Evolutionary conservation across 2,888 invertebrate genomes (phyloP).

Genomic region (Meteorus cinctellus): DNA sequence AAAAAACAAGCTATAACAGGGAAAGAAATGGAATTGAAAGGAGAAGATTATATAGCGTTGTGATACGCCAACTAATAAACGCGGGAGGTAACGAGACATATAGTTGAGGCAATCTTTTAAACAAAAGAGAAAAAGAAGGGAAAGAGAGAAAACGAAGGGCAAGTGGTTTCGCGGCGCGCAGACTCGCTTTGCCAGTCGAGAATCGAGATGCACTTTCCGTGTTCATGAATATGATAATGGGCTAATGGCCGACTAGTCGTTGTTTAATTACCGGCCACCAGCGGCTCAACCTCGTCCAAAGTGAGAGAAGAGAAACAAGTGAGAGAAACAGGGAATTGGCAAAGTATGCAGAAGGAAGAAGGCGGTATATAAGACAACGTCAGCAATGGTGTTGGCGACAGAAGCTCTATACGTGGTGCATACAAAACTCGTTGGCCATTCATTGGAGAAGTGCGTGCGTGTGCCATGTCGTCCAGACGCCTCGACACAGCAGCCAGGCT

Average conservation of each 20-base stretch:
- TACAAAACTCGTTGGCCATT: slow-evolving; percentile 51
- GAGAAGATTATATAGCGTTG: slow-evolving; percentile 20
- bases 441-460: slow-evolving; percentile 55
- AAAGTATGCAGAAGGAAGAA: neutral
- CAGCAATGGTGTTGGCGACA: slow-evolving; percentile 37
- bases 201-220: slow-evolving; percentile 72
- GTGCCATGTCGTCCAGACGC: slow-evolving; percentile 59
- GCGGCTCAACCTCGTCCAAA: slow-evolving; percentile 57
- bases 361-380: slow-evolving; percentile 4
- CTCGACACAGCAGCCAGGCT: slow-evolving; percentile 56
- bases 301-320: slow-evolving; percentile 28
- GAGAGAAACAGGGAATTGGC: neutral
- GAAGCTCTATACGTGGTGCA: slow-evolving; percentile 36
- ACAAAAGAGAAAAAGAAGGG: slow-evolving; percentile 25
- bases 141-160: slow-evolving; percentile 28
- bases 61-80: slow-evolving; percentile 31
- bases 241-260: slow-evolving; percentile 72
- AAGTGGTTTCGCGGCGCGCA: slow-evolving; percentile 36
- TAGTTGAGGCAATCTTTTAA: too few species aligned
- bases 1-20: slow-evolving; percentile 29
- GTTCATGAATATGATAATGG: slow-evolving; percentile 73
- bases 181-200: slow-evolving; percentile 55
- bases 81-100: slow-evolving; percentile 34
- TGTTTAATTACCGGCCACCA: slow-evolving; percentile 70
- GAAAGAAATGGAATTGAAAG: slow-evolving; percentile 29